Conservation (phyloP, 2,797 vertebrate species). For the Bradypodion ventrale region DNA sequence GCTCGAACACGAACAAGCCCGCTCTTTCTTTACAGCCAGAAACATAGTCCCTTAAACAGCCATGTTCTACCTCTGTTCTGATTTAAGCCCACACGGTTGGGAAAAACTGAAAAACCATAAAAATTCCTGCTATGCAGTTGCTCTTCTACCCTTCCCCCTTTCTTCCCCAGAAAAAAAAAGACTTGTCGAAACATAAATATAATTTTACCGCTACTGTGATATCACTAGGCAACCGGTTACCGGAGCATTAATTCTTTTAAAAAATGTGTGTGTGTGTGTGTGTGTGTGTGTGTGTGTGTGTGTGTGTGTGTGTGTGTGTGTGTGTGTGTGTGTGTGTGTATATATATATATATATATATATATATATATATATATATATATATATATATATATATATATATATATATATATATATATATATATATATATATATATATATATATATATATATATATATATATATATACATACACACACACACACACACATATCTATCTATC, state of each 20-base stretch:
- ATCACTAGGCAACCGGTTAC: slow-evolving; percentile 2
- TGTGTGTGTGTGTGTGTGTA: too few relatives aligned
- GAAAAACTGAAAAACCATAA: slow-evolving; percentile 2
- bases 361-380: too few relatives aligned
- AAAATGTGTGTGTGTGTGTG: too few relatives aligned
- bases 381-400: too few relatives aligned
- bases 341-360: too few relatives aligned
- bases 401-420: too few relatives aligned
- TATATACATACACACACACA: too few relatives aligned
- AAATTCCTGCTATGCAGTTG: neutral
- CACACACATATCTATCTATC: too few relatives aligned
- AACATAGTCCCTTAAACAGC: neutral
- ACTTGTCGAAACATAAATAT: slow-evolving; percentile 12
- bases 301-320: too few relatives aligned
- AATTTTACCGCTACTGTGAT: neutral
- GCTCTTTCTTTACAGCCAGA: neutral
- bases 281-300: too few relatives aligned
- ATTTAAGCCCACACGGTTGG: neutral
- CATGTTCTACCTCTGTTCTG: neutral
- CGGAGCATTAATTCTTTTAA: neutral
- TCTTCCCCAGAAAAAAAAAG: neutral
- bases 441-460: too few relatives aligned
- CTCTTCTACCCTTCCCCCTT: neutral
- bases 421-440: too few relatives aligned
- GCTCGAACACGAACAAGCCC: neutral